Conservation (phyloP, 2,113 vertebrate genomes). For the Panurus biarmicus region DNA sequence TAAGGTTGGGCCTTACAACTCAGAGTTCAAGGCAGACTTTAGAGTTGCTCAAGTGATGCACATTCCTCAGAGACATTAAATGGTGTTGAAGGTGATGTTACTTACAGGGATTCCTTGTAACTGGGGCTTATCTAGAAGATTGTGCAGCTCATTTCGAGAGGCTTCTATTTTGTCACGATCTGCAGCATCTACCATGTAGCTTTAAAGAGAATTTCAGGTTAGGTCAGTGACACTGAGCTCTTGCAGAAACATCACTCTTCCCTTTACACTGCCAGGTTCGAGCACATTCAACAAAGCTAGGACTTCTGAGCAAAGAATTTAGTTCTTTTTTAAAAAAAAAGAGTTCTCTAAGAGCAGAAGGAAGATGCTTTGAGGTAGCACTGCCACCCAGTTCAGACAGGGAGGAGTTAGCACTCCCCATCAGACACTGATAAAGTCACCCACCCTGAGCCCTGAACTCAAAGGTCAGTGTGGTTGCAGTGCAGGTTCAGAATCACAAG, state of each 20-base stretch:
- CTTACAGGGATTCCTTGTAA: conserved; percentile 98
- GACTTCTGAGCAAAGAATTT: background rate
- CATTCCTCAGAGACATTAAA: background rate
- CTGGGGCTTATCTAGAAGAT: conserved; percentile 97
- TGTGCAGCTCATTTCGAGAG: conserved; percentile 96
- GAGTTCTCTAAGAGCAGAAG: background rate
- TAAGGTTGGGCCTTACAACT: background rate
- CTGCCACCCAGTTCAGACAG: background rate
- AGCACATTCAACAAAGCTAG: background rate
- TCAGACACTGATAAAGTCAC: background rate
- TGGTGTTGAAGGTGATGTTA: background rate
- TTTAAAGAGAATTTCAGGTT: conserved; percentile 57
- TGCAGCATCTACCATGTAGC: conserved; percentile 98
- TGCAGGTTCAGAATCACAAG: background rate
- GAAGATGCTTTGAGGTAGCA: background rate
- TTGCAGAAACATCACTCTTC: background rate
- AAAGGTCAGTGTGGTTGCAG: background rate
- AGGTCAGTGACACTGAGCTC: background rate
- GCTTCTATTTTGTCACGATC: conserved; percentile 97
- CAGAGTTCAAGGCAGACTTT: background rate
- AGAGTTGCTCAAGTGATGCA: background rate
- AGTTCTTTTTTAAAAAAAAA: background rate
- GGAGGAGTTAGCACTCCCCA: background rate
- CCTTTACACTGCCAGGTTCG: background rate
- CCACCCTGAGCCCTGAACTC: background rate